Base-by-base conservation (phyloP, 2,797 vertebrate genomes). In the Lithobates pipiens region DNA sequence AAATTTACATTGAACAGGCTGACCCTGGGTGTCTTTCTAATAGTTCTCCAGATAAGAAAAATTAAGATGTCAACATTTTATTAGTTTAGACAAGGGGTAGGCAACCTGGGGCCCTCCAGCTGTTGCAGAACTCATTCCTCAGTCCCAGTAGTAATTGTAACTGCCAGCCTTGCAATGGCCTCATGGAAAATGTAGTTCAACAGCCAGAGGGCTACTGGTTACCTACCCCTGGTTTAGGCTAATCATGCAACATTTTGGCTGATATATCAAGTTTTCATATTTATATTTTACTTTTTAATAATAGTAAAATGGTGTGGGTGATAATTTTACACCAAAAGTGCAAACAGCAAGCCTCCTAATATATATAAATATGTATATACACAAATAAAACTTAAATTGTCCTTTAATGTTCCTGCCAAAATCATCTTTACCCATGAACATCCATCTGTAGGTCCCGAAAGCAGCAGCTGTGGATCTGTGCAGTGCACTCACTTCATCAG, bases 271-370 rank as follows among this genome's bases (percentile, higher is more conserved):
- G 10, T 36, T 23, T 77, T 63, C 6, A 77, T 23, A n/a, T 63
- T 65, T 8, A 63, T 44, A 7, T 29, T 21, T 10, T 13, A 39
- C 36, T 46, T 75, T 32, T 61, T 75, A 50, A 3, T 67, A 77
- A 61, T 67, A 67, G 36, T 25, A 78, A 5, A 13, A 67, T 70
- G 54, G 80, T 67, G 57, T 46, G 80, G 80, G 21, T 27, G 80
- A 16, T 1, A 44, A 7, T 65, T 46, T 39, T 57, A 75, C 32
- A 46, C n/a, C 39, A 63, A 73, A 29, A 15, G 27, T 54, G 10
- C 13, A 82, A 4, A 63, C 50, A 54, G 63, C 36, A 73, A 32
- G 5, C 42, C 18, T 54, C 25, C 76, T 23, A 83, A 54, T 67
- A 18, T 7, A 68, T 25, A 39, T 46, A 70, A 39, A 27, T 27